phyloP scores from a whole-genome alignment of 2,888 invertebrate genomes.

The Caenorhabditis zanzibari region DNA sequence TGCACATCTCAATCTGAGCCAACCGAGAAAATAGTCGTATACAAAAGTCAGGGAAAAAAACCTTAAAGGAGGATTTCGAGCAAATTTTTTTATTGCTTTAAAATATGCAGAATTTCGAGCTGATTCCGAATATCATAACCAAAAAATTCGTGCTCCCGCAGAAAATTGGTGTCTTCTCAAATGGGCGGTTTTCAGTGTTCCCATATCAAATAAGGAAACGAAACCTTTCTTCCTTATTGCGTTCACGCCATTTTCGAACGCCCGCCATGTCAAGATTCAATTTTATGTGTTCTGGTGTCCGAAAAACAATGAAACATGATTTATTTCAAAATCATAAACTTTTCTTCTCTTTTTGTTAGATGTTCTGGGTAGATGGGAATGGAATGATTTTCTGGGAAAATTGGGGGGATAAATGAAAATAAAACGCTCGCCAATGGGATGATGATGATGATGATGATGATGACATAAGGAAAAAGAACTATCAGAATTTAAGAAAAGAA shows the following conservation, averaged over 20 bases:
- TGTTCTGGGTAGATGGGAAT: neutral
- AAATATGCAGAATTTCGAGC: no score
- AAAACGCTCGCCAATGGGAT: conserved; percentile 43
- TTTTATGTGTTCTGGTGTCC: neutral
- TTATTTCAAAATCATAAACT: conserved; percentile 62
- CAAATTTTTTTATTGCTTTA: no score
- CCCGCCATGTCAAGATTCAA: neutral
- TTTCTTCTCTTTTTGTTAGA: conserved; percentile 29
- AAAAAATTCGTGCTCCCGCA: no score
- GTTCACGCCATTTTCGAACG: neutral
- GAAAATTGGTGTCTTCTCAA: neutral
- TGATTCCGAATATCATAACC: no score
- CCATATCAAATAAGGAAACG: neutral
- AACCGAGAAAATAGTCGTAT: no score
- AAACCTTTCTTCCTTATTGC: neutral
- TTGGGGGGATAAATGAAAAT: neutral
- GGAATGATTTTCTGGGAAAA: neutral
- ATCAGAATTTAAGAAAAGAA: conserved; percentile 2
- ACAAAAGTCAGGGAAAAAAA: no score
- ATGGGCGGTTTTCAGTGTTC: neutral
- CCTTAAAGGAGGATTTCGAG: no score
- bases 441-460: conserved; percentile 59
- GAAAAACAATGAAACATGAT: conserved; percentile 46
- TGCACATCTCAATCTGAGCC: no score
- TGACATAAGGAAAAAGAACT: conserved; percentile 20